Evolutionary conservation across 2,113 vertebrate genomes (phyloP), one percentile per base, ranked within the genome.

Genomic region (Myrmecophaga tridactyla): DNA sequence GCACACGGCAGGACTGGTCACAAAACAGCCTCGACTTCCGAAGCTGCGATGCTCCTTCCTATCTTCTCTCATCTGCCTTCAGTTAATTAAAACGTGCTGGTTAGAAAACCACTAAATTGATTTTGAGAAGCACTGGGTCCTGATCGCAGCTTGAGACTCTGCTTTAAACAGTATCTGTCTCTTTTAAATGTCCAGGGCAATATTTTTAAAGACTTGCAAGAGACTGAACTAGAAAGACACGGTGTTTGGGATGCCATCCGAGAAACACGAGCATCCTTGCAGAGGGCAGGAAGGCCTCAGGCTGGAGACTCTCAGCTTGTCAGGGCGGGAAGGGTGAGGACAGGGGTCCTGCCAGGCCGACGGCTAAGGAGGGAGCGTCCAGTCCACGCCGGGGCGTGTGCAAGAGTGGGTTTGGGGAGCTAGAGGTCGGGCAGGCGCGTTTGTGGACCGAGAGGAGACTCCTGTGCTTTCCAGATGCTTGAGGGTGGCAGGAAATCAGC

Each of bases 261-360:
- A 83, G 92, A 51, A 97, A 94, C 53, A 81, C 43, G 76, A 31
- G 77, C 63, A 81, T 60, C 88, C 75, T 53, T 31, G 76, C 31
- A 76, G 60, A 92, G 89, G 96, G 94, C 96, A 86, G 89, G 90
- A 84, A 58, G 84, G 82, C 73, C 62, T 69, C 70, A 7, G 10
- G 87, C 53, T 46, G 21, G 20, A 53, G 46, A 95, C 34, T 63
- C 78, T 56, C 51, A 70, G 60, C 53, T 80, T 43, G 72, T 48
- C 11, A n/a, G 70, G 58, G 92, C 17, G 51, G 76, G 75, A 84
- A 94, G 90, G 84, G 87, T 90, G 96, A 73, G 90, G 27, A 63
- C 18, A 46, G 34, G 58, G 4, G 34, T 43, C 76, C 60, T 85
- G 13, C 13, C 4, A n/a, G 27, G 63, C 73, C 84, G 73, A 62